phyloP scores from a whole-genome alignment of 2,113 vertebrate species.

The Carollia perspicillata region DNA sequence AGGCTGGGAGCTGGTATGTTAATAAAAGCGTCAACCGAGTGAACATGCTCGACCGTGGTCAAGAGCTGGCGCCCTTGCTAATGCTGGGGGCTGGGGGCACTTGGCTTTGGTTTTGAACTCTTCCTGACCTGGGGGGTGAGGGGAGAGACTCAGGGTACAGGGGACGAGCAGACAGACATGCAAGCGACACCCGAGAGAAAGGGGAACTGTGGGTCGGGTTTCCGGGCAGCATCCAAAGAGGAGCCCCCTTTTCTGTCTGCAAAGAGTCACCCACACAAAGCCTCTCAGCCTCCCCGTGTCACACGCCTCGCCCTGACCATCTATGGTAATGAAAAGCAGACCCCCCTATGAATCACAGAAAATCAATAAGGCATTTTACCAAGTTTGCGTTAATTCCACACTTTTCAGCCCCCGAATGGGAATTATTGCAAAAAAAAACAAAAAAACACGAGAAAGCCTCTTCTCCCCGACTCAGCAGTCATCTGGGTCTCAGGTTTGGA shows the following conservation, averaged over 20 bases:
- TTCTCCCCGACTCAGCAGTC: not conserved
- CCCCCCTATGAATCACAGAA: slow-evolving; percentile 30
- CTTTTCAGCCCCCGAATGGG: slow-evolving; percentile 65
- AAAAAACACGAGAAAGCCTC: slow-evolving; percentile 42
- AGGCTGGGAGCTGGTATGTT: slow-evolving; percentile 59
- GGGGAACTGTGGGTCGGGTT: not conserved
- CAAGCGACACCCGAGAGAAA: not conserved
- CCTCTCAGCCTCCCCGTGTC: slow-evolving; percentile 65
- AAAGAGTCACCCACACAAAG: slow-evolving; percentile 52
- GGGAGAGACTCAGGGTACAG: accelerated
- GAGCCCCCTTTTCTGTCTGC: slow-evolving; percentile 39
- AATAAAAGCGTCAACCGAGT: slow-evolving; percentile 68
- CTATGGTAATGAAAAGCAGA: slow-evolving; percentile 75
- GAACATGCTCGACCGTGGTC: slow-evolving; percentile 33
- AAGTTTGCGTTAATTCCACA: slow-evolving; percentile 81
- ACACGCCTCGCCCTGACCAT: slow-evolving; percentile 71
- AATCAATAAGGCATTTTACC: slow-evolving; percentile 83
- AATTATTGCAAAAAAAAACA: slow-evolving; percentile 66
- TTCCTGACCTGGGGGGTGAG: accelerated
- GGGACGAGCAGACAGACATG: not conserved
- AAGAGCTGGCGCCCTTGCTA: slow-evolving; percentile 47
- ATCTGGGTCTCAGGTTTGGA: slow-evolving; percentile 72
- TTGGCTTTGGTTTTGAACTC: slow-evolving; percentile 64
- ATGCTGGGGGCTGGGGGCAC: not conserved
- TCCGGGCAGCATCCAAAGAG: slow-evolving; percentile 53